Conservation (phyloP, 2,113 vertebrate genomes). For the Halcyon senegalensis region DNA sequence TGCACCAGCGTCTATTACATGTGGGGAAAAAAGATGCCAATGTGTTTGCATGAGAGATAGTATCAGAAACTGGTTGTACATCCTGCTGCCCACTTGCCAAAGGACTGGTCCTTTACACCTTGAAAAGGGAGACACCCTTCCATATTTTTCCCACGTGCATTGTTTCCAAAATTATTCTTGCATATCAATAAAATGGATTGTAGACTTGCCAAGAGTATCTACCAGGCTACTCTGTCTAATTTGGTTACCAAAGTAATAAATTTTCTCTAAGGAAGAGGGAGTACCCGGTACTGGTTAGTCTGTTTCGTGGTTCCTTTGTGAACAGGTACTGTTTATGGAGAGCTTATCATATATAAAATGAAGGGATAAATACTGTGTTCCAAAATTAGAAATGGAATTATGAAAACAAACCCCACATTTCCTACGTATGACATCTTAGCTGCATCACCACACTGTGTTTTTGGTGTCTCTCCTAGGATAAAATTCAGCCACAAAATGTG, state of each 20-base stretch:
- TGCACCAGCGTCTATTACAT: not conserved
- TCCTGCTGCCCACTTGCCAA: not conserved
- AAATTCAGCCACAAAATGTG: not conserved
- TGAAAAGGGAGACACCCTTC: not conserved
- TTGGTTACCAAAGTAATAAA: not conserved
- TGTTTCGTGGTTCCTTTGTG: not conserved
- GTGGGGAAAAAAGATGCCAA: not conserved
- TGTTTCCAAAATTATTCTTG: not conserved
- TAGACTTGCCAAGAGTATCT: not conserved
- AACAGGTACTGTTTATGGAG: not conserved
- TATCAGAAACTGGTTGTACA: not conserved
- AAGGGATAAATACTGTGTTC: not conserved
- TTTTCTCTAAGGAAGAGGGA: not conserved
- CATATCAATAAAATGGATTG: not conserved
- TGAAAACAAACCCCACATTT: not conserved
- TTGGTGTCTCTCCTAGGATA: not conserved
- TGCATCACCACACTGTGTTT: not conserved
- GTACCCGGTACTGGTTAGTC: not conserved
- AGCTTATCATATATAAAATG: not conserved
- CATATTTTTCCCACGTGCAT: not conserved
- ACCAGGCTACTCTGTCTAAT: not conserved
- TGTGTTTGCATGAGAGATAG: not conserved
- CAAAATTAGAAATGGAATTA: constrained; percentile 1
- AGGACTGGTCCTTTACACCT: not conserved
- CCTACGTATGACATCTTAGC: not conserved